phyloP scores from a whole-genome alignment of 2,797 vertebrate species.

The Gambusia yucatana region DNA sequence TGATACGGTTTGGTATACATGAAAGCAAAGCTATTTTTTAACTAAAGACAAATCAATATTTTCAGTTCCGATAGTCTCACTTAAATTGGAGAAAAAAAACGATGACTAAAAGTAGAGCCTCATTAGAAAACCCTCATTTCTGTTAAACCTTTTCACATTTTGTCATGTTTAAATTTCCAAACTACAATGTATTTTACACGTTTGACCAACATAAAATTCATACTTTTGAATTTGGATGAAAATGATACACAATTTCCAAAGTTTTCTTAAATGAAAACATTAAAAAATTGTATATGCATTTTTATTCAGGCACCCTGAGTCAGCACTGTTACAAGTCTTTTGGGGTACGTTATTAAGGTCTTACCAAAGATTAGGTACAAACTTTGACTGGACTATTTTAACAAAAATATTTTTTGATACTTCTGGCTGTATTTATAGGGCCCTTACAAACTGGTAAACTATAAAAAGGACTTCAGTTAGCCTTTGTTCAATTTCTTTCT shows the following conservation, averaged over 20 bases:
- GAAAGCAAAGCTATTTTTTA: neutral
- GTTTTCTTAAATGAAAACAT: neutral
- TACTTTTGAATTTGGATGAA: neutral
- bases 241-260: neutral
- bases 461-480: neutral
- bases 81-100: neutral
- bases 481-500: neutral
- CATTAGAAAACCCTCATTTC: neutral
- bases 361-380: neutral
- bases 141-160: neutral
- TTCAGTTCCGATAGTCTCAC: neutral
- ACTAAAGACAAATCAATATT: neutral
- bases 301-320: neutral
- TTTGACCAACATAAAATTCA: neutral
- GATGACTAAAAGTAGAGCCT: neutral
- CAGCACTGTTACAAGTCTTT: neutral
- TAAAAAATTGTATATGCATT: neutral
- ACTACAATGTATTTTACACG: neutral
- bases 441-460: neutral
- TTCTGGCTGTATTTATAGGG: neutral
- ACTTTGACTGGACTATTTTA: neutral
- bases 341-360: neutral
- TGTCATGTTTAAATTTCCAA: neutral
- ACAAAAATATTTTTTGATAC: neutral
- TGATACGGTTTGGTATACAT: neutral